Conservation (phyloP, 2,797 vertebrate species). For the Falco columbarius region DNA sequence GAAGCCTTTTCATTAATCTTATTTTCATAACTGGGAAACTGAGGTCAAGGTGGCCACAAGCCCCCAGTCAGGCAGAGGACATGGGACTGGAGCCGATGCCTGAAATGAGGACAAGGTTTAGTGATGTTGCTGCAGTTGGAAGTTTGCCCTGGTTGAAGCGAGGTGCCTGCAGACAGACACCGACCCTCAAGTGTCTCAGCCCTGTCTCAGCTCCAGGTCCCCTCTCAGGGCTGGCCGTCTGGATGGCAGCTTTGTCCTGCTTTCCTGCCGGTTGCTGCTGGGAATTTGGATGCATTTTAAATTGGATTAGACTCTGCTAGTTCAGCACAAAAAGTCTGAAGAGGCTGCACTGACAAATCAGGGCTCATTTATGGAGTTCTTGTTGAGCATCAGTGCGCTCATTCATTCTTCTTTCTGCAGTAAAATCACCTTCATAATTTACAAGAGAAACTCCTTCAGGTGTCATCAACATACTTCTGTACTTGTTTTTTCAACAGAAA, state of each 20-base stretch:
- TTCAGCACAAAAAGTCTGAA: neutral
- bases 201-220: neutral
- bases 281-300: constrained; percentile 32
- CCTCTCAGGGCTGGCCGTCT: neutral
- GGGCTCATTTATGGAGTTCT: neutral
- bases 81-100: neutral
- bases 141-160: neutral
- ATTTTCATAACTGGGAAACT: neutral
- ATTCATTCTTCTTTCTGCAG: neutral
- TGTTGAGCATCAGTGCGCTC: fast-evolving
- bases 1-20: neutral
- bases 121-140: neutral
- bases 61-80: neutral
- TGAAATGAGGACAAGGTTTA: neutral
- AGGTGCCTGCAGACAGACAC: constrained; percentile 17
- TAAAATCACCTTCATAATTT: neutral
- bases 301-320: neutral
- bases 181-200: neutral
- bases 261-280: neutral
- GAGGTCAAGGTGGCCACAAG: neutral
- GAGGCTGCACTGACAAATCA: neutral
- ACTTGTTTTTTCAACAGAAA: too few relatives aligned
- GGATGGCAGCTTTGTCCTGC: neutral
- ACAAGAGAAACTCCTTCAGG: neutral
- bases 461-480: neutral